Percentiles rank a stretch among this genome's conserved stretches.
Evolutionary conservation across 2,888 invertebrate genomes (phyloP).

Genomic region (Lycaena phlaeas): DNA sequence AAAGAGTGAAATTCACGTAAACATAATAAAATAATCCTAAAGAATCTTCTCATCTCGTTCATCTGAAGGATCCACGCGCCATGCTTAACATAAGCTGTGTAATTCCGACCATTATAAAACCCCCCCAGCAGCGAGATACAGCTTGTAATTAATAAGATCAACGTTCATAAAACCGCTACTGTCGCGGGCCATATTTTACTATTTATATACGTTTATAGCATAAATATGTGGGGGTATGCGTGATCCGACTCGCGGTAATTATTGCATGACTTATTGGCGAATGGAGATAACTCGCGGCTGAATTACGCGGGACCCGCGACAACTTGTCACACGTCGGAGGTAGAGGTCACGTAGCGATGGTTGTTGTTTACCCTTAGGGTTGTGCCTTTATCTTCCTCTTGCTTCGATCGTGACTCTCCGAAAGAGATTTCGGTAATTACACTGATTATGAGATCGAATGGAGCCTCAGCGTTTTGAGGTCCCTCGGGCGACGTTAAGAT

Average conservation of each 20-base stretch:
- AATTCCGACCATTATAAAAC: too few relatives aligned
- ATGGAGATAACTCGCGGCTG: constrained; percentile 59
- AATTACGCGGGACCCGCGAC: constrained; percentile 26
- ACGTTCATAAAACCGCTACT: constrained; percentile 29
- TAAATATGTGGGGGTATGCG: constrained; percentile 58
- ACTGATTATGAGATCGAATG: constrained; percentile 57
- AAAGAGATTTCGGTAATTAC: constrained; percentile 66
- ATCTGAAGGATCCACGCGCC: too few relatives aligned
- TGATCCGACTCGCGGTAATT: constrained; percentile 62
- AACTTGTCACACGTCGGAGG: constrained; percentile 11
- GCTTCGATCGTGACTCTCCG: constrained; percentile 67
- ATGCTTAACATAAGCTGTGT: too few relatives aligned
- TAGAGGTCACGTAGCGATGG: constrained; percentile 35
- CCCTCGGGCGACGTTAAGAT: constrained; percentile 20
- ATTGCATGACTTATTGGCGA: constrained; percentile 70
- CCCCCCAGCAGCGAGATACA: too few relatives aligned
- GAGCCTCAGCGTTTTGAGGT: constrained; percentile 28
- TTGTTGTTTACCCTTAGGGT: constrained; percentile 45
- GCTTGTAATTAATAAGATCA: constrained; percentile 6
- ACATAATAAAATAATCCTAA: too few relatives aligned
- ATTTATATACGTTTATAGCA: constrained; percentile 54
- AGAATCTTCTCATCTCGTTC: too few relatives aligned
- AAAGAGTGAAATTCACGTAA: too few relatives aligned
- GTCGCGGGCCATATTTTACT: constrained; percentile 43
- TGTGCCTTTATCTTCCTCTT: constrained; percentile 60